Evolutionary conservation across 2,888 invertebrate genomes (phyloP).

Genomic region (Clostera curtula): DNA sequence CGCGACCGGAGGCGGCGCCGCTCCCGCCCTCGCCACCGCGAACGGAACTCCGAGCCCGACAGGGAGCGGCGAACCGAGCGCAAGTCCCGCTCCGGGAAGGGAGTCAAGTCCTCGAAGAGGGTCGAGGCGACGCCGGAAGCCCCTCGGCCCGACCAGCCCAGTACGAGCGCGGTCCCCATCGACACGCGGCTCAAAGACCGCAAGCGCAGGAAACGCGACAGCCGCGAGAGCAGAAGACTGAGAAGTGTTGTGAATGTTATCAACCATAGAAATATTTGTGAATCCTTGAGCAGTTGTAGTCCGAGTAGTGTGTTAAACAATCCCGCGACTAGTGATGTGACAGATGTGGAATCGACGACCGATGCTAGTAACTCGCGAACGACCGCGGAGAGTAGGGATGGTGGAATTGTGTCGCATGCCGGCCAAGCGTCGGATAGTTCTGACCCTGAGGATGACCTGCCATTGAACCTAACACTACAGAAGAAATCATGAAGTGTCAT

Average conservation of each 20-base stretch:
- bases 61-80: slow-evolving; percentile 20
- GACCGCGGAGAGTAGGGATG: not conserved
- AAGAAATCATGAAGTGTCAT: slow-evolving; percentile 19
- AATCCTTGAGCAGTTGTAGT: slow-evolving; percentile 27
- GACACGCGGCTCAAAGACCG: slow-evolving; percentile 12
- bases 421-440: too few relatives aligned
- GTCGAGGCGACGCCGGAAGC: slow-evolving; percentile 5
- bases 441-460: slow-evolving; percentile 56
- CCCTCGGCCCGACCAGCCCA: too few relatives aligned
- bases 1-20: too few relatives aligned
- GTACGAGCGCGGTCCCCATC: slow-evolving; percentile 4
- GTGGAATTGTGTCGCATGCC: too few relatives aligned
- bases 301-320: slow-evolving; percentile 14
- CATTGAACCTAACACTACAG: slow-evolving; percentile 49
- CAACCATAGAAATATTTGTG: slow-evolving; percentile 26
- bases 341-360: slow-evolving; percentile 9
- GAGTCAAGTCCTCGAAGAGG: slow-evolving; percentile 45
- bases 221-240: slow-evolving; percentile 50
- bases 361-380: slow-evolving; percentile 3
- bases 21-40: slow-evolving; percentile 15
- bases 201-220: slow-evolving; percentile 17
- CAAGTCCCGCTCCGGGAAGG: slow-evolving; percentile 46
- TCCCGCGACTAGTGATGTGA: slow-evolving; percentile 9
- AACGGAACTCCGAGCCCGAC: slow-evolving; percentile 6
- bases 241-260: slow-evolving; percentile 59